Conservation (phyloP, 2,113 vertebrate species). For the Daubentonia madagascariensis region DNA sequence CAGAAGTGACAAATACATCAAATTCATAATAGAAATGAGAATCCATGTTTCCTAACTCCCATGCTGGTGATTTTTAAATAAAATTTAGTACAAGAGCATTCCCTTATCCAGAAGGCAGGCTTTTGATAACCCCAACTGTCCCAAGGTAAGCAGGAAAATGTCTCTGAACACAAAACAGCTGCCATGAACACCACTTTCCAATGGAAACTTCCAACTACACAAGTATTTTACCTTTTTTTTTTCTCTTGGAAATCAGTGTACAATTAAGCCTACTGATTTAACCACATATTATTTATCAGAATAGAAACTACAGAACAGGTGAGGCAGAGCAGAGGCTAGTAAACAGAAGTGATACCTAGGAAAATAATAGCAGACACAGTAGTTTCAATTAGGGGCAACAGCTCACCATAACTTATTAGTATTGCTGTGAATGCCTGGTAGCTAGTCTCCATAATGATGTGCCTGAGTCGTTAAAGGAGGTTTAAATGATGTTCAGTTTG, state of each 20-base stretch:
- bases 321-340: not conserved
- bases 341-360: not conserved
- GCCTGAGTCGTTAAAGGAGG: not conserved
- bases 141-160: not conserved
- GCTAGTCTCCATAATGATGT: not conserved
- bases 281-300: not conserved
- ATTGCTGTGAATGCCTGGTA: not conserved
- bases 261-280: not conserved
- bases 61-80: not conserved
- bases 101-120: not conserved
- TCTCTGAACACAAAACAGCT: not conserved
- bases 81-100: not conserved
- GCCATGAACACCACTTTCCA: not conserved
- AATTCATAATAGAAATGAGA: not conserved
- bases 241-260: not conserved
- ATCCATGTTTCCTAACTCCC: not conserved
- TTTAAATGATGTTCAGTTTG: not conserved
- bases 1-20: not conserved
- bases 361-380: not conserved
- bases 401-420: not conserved
- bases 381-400: not conserved
- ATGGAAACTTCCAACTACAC: not conserved
- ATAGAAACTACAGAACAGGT: not conserved
- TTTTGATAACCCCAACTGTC: not conserved
- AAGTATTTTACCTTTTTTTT: not conserved